Percentiles rank a stretch among this genome's conserved stretches.
phyloP scores from a whole-genome alignment of 2,888 invertebrate genomes.

The Pristionchus exspectatus region DNA sequence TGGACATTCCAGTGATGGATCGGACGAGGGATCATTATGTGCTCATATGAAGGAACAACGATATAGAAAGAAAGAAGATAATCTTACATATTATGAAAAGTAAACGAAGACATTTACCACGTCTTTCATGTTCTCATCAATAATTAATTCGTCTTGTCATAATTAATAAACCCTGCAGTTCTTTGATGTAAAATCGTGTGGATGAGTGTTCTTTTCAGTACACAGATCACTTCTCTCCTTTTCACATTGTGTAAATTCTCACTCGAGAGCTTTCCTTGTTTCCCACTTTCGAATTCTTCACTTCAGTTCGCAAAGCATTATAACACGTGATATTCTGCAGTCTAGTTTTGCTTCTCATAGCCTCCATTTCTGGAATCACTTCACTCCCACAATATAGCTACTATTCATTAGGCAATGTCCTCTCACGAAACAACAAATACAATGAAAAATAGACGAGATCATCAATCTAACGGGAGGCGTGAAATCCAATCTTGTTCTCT shows the following conservation, averaged over 20 bases:
- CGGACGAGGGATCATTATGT: slow-evolving; percentile 52
- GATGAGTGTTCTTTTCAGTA: background rate
- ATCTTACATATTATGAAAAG: slow-evolving; percentile 45
- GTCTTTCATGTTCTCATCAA: background rate
- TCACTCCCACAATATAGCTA: background rate
- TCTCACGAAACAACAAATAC: background rate
- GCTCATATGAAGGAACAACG: slow-evolving; percentile 42
- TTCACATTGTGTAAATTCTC: background rate
- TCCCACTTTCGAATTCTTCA: background rate
- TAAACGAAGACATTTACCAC: background rate
- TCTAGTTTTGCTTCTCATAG: background rate
- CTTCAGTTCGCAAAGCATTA: background rate
- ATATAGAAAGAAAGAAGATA: slow-evolving; percentile 33
- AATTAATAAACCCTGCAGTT: background rate
- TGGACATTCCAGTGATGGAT: slow-evolving; percentile 35
- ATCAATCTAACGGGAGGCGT: background rate
- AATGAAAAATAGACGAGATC: background rate
- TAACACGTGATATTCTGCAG: background rate
- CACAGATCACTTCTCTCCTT: slow-evolving; percentile 14
- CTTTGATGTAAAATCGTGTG: background rate
- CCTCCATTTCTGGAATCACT: background rate
- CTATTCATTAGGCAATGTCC: background rate
- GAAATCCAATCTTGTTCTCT: background rate
- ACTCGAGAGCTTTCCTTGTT: background rate
- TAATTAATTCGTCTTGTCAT: background rate